Base-by-base conservation (phyloP, 2,113 vertebrate genomes). In the Notarius quadriscutis region DNA sequence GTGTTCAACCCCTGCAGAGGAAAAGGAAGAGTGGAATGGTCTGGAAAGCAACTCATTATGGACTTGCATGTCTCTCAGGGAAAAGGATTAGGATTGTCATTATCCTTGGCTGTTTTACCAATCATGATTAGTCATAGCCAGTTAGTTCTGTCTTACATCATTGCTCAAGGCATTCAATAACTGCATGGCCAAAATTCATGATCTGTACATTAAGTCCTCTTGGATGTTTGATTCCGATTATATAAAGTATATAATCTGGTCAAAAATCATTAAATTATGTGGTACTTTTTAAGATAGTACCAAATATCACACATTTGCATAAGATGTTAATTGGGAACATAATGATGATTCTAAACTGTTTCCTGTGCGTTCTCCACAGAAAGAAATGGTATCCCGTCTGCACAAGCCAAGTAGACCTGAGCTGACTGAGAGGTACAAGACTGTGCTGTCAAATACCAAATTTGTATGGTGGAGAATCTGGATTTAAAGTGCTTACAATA, bases 331-430 rank as follows among this genome's bases (percentile, higher is more conserved):
- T 48, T 71, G 67, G 14, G 34, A 27, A n/a, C 75, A 55, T 55
- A 27, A 41, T 41, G 41, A 57, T 34, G 65, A 48, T 18, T 48
- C 41, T 75, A 7, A 58, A 60, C 22, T 63, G 34, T 50, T 75
- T 17, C 17, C 15, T 87, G 90, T 91, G 71, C 41, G 63, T 91
- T 90, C 89, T 90, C 71, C 74, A 88, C 89, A 95, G 96, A 95
- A 96, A 89, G 95, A 96, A 88, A 74, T 90, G 57, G 41, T 95
- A 85, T 95, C 94, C 48, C 79, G 84, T 62, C 86, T 83, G 17
- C 87, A 93, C 89, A 95, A 94, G 86, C 86, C 90, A 74, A 93
- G 88, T 77, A 60, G 74, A 57, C 63, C 81, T 18, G 51, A 86
- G n/a, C 55, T 1, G 27, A 15, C 11, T 17, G 58, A 92, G 30